Conservation (phyloP, 2,113 vertebrate genomes). For the Lycaon pictus region DNA sequence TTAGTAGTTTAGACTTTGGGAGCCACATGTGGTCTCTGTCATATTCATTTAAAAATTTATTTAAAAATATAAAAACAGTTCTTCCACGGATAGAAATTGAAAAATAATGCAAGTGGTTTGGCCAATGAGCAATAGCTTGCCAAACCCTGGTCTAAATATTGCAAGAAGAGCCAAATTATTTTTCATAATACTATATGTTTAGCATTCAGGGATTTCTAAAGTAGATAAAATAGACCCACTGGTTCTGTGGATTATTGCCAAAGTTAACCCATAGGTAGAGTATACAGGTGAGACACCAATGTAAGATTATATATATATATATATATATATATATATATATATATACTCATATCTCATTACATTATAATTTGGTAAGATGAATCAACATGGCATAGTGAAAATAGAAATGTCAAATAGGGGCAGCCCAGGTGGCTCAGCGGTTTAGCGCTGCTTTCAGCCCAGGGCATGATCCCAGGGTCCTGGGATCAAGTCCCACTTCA, state of each 20-base stretch:
- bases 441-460: no score
- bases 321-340: rapidly evolving
- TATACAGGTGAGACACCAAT: background rate
- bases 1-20: background rate
- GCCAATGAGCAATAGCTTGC: background rate
- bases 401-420: background rate
- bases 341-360: background rate
- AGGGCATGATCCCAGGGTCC: no score
- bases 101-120: background rate
- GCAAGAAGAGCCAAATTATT: background rate
- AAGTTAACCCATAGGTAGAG: background rate
- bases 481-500: no score
- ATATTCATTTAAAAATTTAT: background rate
- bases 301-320: background rate
- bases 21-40: background rate
- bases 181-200: background rate
- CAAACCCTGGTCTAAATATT: background rate
- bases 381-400: background rate
- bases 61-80: background rate
- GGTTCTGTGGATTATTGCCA: background rate
- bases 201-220: background rate
- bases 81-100: background rate
- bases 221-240: background rate
- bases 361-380: background rate
- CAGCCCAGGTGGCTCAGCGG: no score